Evolutionary conservation across 2,888 invertebrate species (phyloP).

Genomic region (Mesochorus sp.): DNA sequence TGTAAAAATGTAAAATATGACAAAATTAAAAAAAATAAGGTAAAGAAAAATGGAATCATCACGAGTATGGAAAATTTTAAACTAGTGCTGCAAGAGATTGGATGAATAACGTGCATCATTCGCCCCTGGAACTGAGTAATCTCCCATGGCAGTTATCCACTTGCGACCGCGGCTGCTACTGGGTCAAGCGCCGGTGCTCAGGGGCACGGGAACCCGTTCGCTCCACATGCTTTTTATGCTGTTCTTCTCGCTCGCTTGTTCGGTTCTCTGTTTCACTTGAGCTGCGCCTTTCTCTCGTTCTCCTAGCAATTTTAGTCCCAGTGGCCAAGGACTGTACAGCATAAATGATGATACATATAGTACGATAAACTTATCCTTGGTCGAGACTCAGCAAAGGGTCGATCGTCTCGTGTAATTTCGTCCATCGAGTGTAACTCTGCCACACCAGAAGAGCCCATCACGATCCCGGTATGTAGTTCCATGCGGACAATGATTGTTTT

Average conservation of each 20-base stretch:
- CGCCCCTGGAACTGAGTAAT: conserved; percentile 69
- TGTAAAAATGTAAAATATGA: background rate
- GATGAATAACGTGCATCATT: conserved; percentile 62
- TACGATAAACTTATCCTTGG: conserved; percentile 48
- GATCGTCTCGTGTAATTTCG: conserved; percentile 56
- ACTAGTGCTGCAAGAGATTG: conserved; percentile 49
- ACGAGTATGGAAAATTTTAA: background rate
- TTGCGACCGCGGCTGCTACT: conserved; percentile 75
- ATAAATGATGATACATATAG: conserved; percentile 14
- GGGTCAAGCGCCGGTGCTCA: conserved; percentile 76
- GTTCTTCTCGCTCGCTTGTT: conserved; percentile 42
- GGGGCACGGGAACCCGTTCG: conserved; percentile 72
- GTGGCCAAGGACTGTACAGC: conserved; percentile 50
- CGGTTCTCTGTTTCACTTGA: conserved; percentile 58
- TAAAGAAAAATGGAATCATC: background rate
- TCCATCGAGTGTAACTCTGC: conserved; percentile 52
- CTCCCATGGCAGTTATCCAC: conserved; percentile 76
- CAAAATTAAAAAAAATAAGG: conserved; percentile 4
- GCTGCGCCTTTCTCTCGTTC: conserved; percentile 44
- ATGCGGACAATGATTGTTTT: conserved; percentile 40
- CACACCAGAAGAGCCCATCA: conserved; percentile 57
- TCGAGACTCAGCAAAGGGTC: conserved; percentile 25
- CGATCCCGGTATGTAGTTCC: conserved; percentile 44
- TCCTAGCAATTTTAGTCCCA: conserved; percentile 36
- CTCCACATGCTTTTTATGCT: conserved; percentile 53